Evolutionary conservation across 1,140 invertebrate genomes (phyloP).

Genomic region (Oryctes rhinoceros): DNA sequence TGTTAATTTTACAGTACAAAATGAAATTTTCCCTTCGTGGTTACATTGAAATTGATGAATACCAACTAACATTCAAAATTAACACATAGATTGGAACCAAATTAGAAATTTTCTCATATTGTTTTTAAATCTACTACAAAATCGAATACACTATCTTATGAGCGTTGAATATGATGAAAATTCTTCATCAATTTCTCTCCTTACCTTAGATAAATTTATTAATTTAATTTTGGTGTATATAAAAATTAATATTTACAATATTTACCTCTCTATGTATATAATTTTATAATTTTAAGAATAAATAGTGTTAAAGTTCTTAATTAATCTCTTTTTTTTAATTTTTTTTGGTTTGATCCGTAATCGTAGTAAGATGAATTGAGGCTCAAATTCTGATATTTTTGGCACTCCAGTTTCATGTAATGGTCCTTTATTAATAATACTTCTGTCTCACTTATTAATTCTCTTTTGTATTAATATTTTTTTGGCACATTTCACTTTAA

Average conservation of each 20-base stretch:
- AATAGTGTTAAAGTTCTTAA: neutral
- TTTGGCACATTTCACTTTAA: neutral
- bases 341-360: neutral
- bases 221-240: conserved; percentile 8
- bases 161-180: conserved; percentile 11
- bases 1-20: neutral
- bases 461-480: neutral
- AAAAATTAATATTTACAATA: conserved; percentile 13
- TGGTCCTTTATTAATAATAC: conserved; percentile 1
- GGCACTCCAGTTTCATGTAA: neutral
- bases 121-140: neutral
- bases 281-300: neutral
- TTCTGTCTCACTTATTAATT: neutral
- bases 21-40: neutral
- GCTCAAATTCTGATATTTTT: neutral
- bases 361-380: neutral
- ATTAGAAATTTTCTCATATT: neutral
- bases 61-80: neutral
- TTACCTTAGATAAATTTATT: conserved; percentile 5
- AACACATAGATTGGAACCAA: neutral
- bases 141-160: neutral
- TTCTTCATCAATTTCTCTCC: neutral
- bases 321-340: neutral
- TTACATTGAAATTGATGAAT: neutral
- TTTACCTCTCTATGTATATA: neutral